A percentile compares a stretch with the other conserved stretches of the same genome.
These are phyloP conservation scores for Mastomys coucha DNA, from an alignment of 2,113 vertebrate species.

Conservation along the genomic window DNA sequence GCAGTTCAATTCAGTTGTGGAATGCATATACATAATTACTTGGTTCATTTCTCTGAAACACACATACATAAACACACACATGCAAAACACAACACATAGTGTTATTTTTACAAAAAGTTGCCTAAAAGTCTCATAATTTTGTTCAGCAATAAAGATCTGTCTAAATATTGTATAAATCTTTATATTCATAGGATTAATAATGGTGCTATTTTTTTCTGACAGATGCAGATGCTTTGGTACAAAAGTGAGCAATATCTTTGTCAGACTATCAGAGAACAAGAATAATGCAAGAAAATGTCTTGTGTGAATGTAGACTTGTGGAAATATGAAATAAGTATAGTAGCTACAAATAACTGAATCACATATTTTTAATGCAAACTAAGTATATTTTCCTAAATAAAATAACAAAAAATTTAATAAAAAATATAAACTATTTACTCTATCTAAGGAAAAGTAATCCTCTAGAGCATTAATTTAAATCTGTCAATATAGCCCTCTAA, in stretches of 20 bases:
- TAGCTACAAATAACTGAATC: neutral
- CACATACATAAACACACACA: neutral
- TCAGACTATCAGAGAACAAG: neutral
- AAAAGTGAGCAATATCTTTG: neutral
- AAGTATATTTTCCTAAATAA: neutral
- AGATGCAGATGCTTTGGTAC: fast-evolving
- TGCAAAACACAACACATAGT: neutral
- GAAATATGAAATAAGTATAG: neutral
- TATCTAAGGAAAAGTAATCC: neutral
- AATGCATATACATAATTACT: neutral
- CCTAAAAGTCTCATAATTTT: neutral
- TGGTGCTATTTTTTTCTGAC: neutral
- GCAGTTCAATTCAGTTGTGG: neutral
- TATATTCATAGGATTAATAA: too few species aligned
- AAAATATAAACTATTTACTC: neutral
- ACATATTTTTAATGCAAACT: neutral
- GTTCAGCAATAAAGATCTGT: neutral
- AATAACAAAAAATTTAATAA: neutral
- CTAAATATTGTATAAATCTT: neutral
- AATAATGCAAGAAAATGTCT: neutral
- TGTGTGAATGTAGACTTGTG: neutral
- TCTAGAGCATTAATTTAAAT: neutral
- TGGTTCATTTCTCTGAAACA: neutral
- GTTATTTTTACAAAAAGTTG: neutral
- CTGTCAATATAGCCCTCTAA: neutral